Base-by-base conservation (phyloP, 92 coral and sea anemone genomes). In the Epizoanthus illoricatus region DNA sequence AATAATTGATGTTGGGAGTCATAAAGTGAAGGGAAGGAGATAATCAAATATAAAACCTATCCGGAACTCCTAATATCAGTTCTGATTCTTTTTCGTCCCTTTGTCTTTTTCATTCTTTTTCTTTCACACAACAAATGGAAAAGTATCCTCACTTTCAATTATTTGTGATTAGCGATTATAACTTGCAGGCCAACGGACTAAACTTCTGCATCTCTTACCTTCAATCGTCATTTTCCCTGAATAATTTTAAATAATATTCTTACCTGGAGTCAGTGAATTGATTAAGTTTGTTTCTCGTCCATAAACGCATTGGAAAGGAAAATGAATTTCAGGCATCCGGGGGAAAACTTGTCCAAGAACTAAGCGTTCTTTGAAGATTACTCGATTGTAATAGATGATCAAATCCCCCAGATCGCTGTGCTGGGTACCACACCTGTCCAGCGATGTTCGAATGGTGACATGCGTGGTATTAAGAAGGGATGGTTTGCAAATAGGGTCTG, bases 291-390 rank as follows among this genome's bases (percentile, higher is more conserved):
- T 41, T 61, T 78, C 71, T 43, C 82, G 56, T 9, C 59, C 59
- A 62, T 78, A 78, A 78, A 43, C 39, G 17, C 82, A 78, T 58
- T 78, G 82, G 65, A 78, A 12, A 19, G 82, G 82, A 78, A 78
- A 78, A 20, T 23, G 71, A 13, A 78, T 40, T 41, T 78, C 82
- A 10, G 71, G 71, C 11, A 43, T 40, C 58, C 71, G 66, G 10
- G 82, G 82, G 47, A 42, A 45, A 62, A 20, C 9, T 40, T 62
- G 71, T 21, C 82, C 71, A 24, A 58, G 82, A 8, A 4, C 28
- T 43, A 78, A 7, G 11, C 71, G 82, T 62, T 78, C 82, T 45
- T 17, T 45, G 71, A 78, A 78, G 13, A 78, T 62, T 16, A 78
- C 71, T n/a, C 82, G 42, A 78, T 78, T 78, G 36, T 78, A 62